These are phyloP conservation scores for Drosophila greeni DNA, from an alignment of 2,888 invertebrate species.

Conservation along the genomic window DNA sequence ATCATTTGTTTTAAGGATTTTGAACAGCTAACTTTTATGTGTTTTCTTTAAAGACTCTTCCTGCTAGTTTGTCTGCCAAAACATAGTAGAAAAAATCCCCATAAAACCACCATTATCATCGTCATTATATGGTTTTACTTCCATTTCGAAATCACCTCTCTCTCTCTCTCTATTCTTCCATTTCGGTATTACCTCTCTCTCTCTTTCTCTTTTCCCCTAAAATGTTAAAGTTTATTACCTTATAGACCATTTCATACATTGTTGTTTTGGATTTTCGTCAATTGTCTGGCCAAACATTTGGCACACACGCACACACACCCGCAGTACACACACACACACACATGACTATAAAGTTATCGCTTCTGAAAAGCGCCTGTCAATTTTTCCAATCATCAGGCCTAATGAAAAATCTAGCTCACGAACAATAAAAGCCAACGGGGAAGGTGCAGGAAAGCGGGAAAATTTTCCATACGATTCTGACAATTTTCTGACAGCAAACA, in stretches of 20 bases:
- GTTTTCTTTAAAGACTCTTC: too few relatives aligned
- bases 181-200: too few relatives aligned
- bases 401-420: constrained; percentile 64
- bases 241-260: constrained; percentile 8
- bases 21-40: too few relatives aligned
- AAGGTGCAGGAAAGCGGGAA: constrained; percentile 10
- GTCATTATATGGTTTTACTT: constrained; percentile 18
- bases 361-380: constrained; percentile 65
- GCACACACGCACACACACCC: constrained; percentile 12
- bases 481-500: constrained; percentile 74
- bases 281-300: constrained; percentile 60
- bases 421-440: constrained; percentile 16
- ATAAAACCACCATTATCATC: neutral
- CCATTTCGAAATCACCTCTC: constrained; percentile 17
- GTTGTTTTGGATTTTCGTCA: constrained; percentile 45
- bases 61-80: neutral
- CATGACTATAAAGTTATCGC: constrained; percentile 59
- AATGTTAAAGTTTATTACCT: constrained; percentile 39
- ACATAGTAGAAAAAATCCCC: neutral
- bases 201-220: too few relatives aligned
- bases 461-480: constrained; percentile 65
- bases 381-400: constrained; percentile 69
- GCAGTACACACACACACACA: constrained; percentile 13
- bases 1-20: neutral
- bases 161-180: constrained; percentile 21